Conservation (phyloP, 1,140 invertebrate genomes). For the Harlomillsia oculata region DNA sequence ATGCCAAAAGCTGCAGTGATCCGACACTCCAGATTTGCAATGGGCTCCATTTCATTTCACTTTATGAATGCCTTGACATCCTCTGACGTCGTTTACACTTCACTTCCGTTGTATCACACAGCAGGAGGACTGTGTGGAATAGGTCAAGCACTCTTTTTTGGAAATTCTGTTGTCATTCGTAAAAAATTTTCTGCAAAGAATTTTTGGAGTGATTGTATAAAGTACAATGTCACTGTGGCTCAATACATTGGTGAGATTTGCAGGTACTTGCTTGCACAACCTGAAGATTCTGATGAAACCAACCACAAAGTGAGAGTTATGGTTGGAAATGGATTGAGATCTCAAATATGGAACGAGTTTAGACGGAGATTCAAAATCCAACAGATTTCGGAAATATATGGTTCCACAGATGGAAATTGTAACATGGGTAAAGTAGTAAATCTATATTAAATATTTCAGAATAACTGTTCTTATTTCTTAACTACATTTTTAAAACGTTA, state of each 20-base stretch:
- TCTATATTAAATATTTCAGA: neutral
- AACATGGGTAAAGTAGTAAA: slow-evolving; percentile 63
- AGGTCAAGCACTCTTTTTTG: slow-evolving; percentile 52
- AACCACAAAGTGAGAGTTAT: slow-evolving; percentile 67
- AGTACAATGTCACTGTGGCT: slow-evolving; percentile 84
- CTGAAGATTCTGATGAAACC: slow-evolving; percentile 63
- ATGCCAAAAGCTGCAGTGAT: slow-evolving; percentile 27
- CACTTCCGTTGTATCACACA: slow-evolving; percentile 58
- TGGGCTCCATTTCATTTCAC: slow-evolving; percentile 61
- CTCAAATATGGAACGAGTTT: slow-evolving; percentile 92
- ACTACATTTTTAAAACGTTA: neutral
- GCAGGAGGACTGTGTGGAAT: slow-evolving; percentile 53
- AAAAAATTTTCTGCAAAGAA: slow-evolving; percentile 64
- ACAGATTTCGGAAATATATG: slow-evolving; percentile 69
- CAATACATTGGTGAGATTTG: slow-evolving; percentile 99
- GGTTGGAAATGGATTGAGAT: slow-evolving; percentile 89
- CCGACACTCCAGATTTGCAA: slow-evolving; percentile 48
- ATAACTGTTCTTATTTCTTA: neutral
- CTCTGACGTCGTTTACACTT: slow-evolving; percentile 52
- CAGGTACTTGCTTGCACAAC: slow-evolving; percentile 83
- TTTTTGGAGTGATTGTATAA: slow-evolving; percentile 79
- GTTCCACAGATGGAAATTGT: slow-evolving; percentile 93
- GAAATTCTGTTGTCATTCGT: slow-evolving; percentile 54
- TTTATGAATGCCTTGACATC: slow-evolving; percentile 42
- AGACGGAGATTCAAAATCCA: slow-evolving; percentile 74